Base-by-base conservation (phyloP, 2,797 vertebrate species). In the Aulostomus chinensis region DNA sequence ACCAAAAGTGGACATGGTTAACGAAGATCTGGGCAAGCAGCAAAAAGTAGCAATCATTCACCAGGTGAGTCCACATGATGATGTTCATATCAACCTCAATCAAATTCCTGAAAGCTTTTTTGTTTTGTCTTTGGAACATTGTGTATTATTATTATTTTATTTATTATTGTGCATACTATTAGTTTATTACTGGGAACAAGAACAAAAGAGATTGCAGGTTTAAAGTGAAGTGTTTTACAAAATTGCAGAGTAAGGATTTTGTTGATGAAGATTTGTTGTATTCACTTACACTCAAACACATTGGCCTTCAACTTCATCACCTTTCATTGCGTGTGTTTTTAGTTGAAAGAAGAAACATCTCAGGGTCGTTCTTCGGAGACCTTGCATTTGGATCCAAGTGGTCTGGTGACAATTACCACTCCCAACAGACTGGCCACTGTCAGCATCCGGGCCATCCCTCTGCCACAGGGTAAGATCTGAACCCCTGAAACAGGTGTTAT, bases 1-100 rank as follows among this genome's bases (percentile, higher is more conserved):
- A 21, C 97, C 97, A 0, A 97, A 94, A 81, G 89, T 99, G 0
- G 97, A 99, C 73, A 99, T 98, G 97, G 97, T 99, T 53, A 99
- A 99, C 5, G 95, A 98, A 81, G 97, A 98, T 1, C 88, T 99
- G 41, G 96, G 97, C 25, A 93, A 60, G 54, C 96, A 98, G 59
- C 96, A 98, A 20, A 98, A 99, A 78, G 85, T 97, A 1, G 94
- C 95, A 0, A 91, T 98, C 46, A 96, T 97, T 65, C 96, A 94
- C 56, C 95, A 96, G 85, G 85, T 92, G 3, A 94, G 90, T 63
- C 1, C 3, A 14, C 6, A 30, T 7, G 2, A 7, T 21, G 5
- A 3, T 37, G 4, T 20, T 9, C 7, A 11, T 14, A 9, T n/a
- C n/a, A n/a, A n/a, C n/a, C n/a, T n/a, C n/a, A n/a, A n/a, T n/a